Evolutionary conservation across 2,888 invertebrate species (phyloP).

Genomic region (Lamellibrachia satsuma): DNA sequence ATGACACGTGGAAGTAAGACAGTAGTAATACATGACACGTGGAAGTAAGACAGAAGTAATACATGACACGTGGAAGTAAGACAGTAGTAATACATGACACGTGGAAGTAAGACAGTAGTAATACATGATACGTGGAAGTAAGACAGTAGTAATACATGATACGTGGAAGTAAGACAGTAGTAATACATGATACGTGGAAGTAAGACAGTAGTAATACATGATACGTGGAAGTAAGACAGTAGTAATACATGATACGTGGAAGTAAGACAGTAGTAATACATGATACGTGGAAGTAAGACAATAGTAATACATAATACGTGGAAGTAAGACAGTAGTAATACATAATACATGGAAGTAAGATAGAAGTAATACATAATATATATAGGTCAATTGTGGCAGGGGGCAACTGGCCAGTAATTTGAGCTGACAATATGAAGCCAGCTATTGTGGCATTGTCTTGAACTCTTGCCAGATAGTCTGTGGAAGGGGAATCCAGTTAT

Average conservation of each 20-base stretch:
- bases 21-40: constrained; percentile 65
- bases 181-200: constrained; percentile 78
- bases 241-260: constrained; percentile 78
- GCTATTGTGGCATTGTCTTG: not conserved
- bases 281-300: constrained; percentile 75
- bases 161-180: constrained; percentile 73
- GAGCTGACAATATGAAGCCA: not conserved
- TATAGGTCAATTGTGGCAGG: not conserved
- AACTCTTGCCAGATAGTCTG: too few species aligned
- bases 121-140: constrained; percentile 78
- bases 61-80: constrained; percentile 73
- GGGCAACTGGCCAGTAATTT: too few species aligned
- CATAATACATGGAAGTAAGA: constrained; percentile 71
- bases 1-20: constrained; percentile 71
- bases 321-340: constrained; percentile 68
- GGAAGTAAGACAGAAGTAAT: constrained; percentile 67
- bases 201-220: not conserved
- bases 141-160: constrained; percentile 56
- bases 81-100: not conserved
- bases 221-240: constrained; percentile 74
- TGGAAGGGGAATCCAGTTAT: not conserved
- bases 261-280: constrained; percentile 42
- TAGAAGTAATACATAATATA: not conserved
- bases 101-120: constrained; percentile 71
- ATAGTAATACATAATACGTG: constrained; percentile 74